Percentiles rank a stretch among this genome's conserved stretches.
phyloP scores from a whole-genome alignment of 2,888 invertebrate genomes.

The Ophonus ardosiacus region DNA sequence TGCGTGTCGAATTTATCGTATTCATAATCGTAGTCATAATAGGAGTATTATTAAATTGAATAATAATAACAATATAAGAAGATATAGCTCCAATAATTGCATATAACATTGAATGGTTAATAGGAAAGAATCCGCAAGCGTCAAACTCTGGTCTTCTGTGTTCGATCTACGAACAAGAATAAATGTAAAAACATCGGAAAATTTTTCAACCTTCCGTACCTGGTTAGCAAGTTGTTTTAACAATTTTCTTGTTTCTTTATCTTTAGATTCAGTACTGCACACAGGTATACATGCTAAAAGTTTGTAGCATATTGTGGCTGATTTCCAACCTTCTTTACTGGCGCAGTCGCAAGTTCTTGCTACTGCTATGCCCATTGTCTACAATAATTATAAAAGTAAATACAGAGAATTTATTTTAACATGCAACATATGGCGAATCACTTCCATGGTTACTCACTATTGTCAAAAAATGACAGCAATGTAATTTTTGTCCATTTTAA shows the following conservation, averaged over 20 bases:
- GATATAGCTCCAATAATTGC: constrained; percentile 68
- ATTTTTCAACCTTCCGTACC: constrained; percentile 29
- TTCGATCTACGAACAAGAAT: constrained; percentile 62
- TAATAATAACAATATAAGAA: constrained; percentile 69
- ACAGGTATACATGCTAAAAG: constrained; percentile 66
- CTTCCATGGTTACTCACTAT: no score
- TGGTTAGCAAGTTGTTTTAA: constrained; percentile 65
- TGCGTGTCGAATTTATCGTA: neutral
- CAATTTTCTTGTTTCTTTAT: constrained; percentile 61
- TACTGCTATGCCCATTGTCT: constrained; percentile 66
- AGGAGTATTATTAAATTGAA: constrained; percentile 67
- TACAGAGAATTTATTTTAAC: neutral
- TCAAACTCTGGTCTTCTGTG: constrained; percentile 66
- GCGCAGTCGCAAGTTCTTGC: constrained; percentile 66
- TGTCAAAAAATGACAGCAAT: no score
- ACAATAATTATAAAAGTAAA: constrained; percentile 41
- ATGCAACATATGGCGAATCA: no score
- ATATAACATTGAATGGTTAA: constrained; percentile 68
- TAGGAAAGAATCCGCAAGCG: constrained; percentile 69
- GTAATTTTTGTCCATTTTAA: no score
- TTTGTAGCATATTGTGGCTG: constrained; percentile 66
- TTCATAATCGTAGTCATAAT: neutral
- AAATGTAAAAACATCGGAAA: neutral
- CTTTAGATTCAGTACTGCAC: constrained; percentile 41
- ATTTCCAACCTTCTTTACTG: constrained; percentile 66